These are phyloP conservation scores for Matsumurasca onukii DNA, from an alignment of 1,140 invertebrate genomes.

Conservation along the genomic window DNA sequence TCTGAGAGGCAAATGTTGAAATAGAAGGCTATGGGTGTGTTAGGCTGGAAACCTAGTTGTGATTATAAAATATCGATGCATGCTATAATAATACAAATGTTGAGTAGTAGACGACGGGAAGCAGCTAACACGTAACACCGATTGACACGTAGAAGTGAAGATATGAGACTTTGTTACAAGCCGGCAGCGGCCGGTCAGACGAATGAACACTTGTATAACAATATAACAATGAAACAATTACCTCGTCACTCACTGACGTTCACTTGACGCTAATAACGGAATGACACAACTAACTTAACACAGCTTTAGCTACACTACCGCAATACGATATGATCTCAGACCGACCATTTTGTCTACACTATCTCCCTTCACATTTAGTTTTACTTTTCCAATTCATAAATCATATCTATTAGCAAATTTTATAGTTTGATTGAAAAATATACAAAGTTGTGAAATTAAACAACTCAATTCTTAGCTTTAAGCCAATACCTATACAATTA, in stretches of 20 bases:
- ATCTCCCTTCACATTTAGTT: neutral
- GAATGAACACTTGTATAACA: neutral
- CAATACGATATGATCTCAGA: constrained; percentile 5
- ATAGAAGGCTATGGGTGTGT: neutral
- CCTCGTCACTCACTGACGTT: no score
- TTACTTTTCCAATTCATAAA: no score
- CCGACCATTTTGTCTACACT: neutral
- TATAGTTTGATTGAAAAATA: no score
- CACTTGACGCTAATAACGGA: no score
- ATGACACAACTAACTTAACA: constrained; percentile 17
- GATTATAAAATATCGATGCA: neutral
- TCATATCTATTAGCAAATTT: no score
- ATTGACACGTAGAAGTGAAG: neutral
- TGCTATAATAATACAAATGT: neutral
- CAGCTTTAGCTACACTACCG: constrained; percentile 14
- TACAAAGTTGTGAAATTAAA: no score
- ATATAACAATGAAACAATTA: constrained; percentile 21
- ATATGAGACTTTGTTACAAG: neutral
- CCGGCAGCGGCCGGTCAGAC: neutral
- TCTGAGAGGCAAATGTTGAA: no score
- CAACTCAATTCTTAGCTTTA: no score
- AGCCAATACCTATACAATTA: no score
- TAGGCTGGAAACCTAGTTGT: neutral
- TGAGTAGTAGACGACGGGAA: no score
- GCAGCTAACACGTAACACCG: neutral